phyloP scores from a whole-genome alignment of 1,140 invertebrate genomes.

The Diabrotica undecimpunctata region DNA sequence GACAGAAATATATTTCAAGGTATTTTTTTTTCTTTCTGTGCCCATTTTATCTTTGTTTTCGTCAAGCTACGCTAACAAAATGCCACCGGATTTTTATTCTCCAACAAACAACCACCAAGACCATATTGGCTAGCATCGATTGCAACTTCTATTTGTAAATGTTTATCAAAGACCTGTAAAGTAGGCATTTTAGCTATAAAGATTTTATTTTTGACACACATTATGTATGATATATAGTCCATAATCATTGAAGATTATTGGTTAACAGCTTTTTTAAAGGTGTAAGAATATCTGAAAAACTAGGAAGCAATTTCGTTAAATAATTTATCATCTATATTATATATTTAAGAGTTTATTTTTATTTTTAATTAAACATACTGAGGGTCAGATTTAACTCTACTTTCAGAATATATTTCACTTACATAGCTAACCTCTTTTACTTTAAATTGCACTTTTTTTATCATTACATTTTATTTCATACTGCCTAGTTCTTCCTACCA shows the following conservation, averaged over 20 bases:
- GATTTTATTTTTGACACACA: slow-evolving; percentile 8
- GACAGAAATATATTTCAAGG: neutral
- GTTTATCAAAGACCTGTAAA: slow-evolving; percentile 15
- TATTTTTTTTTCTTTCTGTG: slow-evolving; percentile 12
- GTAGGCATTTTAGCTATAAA: slow-evolving; percentile 14
- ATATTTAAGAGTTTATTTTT: slow-evolving; percentile 28
- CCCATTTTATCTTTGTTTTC: slow-evolving; percentile 5
- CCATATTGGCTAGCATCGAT: slow-evolving; percentile 25
- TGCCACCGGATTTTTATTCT: slow-evolving; percentile 14
- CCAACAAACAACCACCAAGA: slow-evolving; percentile 22
- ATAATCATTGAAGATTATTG: slow-evolving; percentile 17
- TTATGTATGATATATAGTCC: too few species aligned
- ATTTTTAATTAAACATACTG: slow-evolving; percentile 21
- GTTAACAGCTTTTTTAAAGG: slow-evolving; percentile 20
- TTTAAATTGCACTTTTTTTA: slow-evolving; percentile 27
- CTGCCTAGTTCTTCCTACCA: slow-evolving; percentile 20
- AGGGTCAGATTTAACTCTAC: slow-evolving; percentile 22
- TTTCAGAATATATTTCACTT: slow-evolving; percentile 22
- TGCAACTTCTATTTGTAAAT: slow-evolving; percentile 14
- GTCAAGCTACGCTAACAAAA: too few species aligned
- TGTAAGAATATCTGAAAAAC: slow-evolving; percentile 17
- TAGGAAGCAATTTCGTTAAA: slow-evolving; percentile 24
- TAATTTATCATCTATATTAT: slow-evolving; percentile 29
- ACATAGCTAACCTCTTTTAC: slow-evolving; percentile 23
- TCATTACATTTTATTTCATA: slow-evolving; percentile 26